Conservation (phyloP, 2,797 vertebrate genomes). For the Characodon lateralis region DNA sequence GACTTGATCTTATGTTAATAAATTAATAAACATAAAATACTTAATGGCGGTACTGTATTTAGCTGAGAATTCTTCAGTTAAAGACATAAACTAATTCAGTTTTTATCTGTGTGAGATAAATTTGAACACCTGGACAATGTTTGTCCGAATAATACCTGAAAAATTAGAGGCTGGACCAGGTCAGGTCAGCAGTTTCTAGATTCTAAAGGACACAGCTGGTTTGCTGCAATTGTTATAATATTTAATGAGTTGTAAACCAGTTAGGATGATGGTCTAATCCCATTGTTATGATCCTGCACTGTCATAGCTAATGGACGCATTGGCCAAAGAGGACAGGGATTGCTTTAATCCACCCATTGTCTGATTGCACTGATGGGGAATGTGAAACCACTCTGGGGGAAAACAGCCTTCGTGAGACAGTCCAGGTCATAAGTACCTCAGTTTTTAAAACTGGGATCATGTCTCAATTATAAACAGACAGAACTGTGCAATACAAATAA, state of each 20-base stretch:
- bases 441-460: conserved; percentile 19
- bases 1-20: background rate
- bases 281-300: conserved; percentile 60
- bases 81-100: background rate
- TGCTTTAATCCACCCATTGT: conserved; percentile 75
- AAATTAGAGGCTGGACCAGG: conserved; percentile 5
- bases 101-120: background rate
- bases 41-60: background rate
- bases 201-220: conserved; percentile 19
- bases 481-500: conserved; percentile 4
- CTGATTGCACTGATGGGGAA: conserved; percentile 64
- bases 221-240: conserved; percentile 69
- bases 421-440: conserved; percentile 26
- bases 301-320: conserved; percentile 70
- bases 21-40: background rate
- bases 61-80: background rate
- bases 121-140: too few species aligned
- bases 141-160: background rate
- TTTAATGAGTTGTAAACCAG: conserved; percentile 66
- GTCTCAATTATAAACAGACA: conserved; percentile 36
- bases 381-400: conserved; percentile 45
- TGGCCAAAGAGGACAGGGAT: conserved; percentile 60
- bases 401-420: conserved; percentile 33
- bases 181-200: conserved; percentile 29
- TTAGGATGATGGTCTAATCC: conserved; percentile 76